Conservation (phyloP, 2,797 vertebrate species). For the Onychomys arenicola region DNA sequence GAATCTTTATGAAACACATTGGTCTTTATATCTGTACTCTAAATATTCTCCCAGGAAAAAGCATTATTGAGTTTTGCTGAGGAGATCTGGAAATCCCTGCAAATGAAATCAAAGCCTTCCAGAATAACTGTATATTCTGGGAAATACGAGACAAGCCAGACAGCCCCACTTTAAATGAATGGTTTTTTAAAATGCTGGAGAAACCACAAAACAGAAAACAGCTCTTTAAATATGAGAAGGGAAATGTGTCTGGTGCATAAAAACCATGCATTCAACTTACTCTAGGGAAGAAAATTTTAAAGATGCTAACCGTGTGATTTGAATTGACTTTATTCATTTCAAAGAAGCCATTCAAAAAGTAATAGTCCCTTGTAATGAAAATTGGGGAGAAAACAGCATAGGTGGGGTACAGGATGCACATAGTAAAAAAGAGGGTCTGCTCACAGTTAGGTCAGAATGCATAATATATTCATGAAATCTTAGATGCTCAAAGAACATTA, state of each 20-base stretch:
- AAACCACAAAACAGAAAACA: constrained; percentile 54
- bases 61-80: constrained; percentile 60
- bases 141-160: constrained; percentile 61
- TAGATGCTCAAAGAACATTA: background rate
- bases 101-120: constrained; percentile 64
- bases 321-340: constrained; percentile 70
- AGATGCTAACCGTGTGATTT: constrained; percentile 61
- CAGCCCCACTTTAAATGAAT: constrained; percentile 50
- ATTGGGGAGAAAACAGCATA: background rate
- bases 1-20: constrained; percentile 57
- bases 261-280: constrained; percentile 52
- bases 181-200: constrained; percentile 66
- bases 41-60: constrained; percentile 53
- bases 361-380: constrained; percentile 68
- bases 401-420: background rate
- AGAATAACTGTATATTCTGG: constrained; percentile 37
- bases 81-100: constrained; percentile 46
- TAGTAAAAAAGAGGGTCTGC: background rate
- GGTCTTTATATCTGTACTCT: constrained; percentile 59
- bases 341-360: constrained; percentile 66
- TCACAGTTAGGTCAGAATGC: background rate
- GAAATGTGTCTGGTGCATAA: constrained; percentile 37
- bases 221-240: constrained; percentile 62
- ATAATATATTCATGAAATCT: constrained; percentile 58
- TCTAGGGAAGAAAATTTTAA: constrained; percentile 55